Evolutionary conservation across 2,797 vertebrate genomes (phyloP), one percentile per base, ranked within the genome.

Genomic region (Bovichtus diacanthus): DNA sequence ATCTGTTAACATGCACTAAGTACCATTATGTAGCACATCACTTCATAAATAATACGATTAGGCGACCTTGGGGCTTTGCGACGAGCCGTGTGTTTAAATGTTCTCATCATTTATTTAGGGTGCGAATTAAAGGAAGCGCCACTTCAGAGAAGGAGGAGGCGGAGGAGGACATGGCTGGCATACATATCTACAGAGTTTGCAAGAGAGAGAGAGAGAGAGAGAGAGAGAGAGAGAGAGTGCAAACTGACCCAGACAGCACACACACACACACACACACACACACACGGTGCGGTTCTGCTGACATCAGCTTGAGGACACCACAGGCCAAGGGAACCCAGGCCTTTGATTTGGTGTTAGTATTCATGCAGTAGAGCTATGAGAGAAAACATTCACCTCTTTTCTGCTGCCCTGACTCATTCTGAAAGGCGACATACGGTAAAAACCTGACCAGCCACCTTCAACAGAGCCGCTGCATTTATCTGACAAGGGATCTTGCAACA

Each of bases 31-130:
- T 97, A 98, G 97, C 97, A 97, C 97, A 99, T 98, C 97, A 98
- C 96, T 99, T 99, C 97, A 99, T 99, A 99, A 99, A 99, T 99
- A 99, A 99, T 98, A 98, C 96, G 97, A 98, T 99, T 98, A 99
- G 96, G 94, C 92, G 96, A 99, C 97, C 98, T 97, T 96, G 87
- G 96, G 97, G 96, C 96, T 95, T 94, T 92, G 93, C 94, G 95
- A 96, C 96, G 96, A 97, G 96, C 96, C 95, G 96, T 96, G 97
- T 97, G 96, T 97, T 97, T 97, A 97, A 98, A 98, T 96, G 96
- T 97, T 98, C 97, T 97, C 97, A 98, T 98, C 97, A 98, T 98
- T 98, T 98, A 98, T 97, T 98, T 97, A 97, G 97, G 96, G 95
- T 94, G 96, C 94, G 95, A 97, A 97, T 98, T 97, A 97, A 96